Evolutionary conservation across 2,113 vertebrate genomes (phyloP).

Genomic region (Chloropsis cyanopogon): DNA sequence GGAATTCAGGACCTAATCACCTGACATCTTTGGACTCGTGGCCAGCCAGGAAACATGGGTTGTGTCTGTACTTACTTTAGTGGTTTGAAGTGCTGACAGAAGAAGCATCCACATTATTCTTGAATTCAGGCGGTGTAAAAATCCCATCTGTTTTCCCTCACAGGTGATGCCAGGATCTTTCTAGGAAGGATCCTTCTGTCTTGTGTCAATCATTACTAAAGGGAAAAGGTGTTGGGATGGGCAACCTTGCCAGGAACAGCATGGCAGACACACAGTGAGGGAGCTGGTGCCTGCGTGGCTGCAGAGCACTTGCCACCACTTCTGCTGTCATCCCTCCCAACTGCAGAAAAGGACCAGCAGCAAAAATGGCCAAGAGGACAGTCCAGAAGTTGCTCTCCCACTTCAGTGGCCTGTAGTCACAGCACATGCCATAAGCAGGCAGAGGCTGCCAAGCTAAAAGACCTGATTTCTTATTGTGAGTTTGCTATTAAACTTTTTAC

Average conservation of each 20-base stretch:
- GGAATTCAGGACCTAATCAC: neutral
- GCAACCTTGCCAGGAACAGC: neutral
- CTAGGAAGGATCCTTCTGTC: slow-evolving; percentile 37
- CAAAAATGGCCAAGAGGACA: neutral
- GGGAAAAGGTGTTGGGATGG: neutral
- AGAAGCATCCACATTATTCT: neutral
- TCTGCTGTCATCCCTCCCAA: accelerated
- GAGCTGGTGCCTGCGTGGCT: neutral
- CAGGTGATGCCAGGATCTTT: slow-evolving; percentile 47
- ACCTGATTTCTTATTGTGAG: neutral
- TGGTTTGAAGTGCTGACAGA: slow-evolving; percentile 13
- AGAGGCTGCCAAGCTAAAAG: neutral
- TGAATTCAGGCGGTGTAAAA: slow-evolving; percentile 18
- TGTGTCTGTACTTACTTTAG: neutral
- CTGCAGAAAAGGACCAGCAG: neutral
- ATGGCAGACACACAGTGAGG: neutral
- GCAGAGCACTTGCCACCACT: neutral
- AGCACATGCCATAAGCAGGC: accelerated
- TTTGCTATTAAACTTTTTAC: neutral
- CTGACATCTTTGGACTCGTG: accelerated
- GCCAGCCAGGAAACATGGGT: neutral
- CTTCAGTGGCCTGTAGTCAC: neutral
- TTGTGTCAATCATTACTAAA: slow-evolving; percentile 33
- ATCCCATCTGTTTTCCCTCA: slow-evolving; percentile 20
- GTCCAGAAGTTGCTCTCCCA: neutral